Conservation (phyloP, 2,888 invertebrate genomes). For the Onchidella celtica region DNA sequence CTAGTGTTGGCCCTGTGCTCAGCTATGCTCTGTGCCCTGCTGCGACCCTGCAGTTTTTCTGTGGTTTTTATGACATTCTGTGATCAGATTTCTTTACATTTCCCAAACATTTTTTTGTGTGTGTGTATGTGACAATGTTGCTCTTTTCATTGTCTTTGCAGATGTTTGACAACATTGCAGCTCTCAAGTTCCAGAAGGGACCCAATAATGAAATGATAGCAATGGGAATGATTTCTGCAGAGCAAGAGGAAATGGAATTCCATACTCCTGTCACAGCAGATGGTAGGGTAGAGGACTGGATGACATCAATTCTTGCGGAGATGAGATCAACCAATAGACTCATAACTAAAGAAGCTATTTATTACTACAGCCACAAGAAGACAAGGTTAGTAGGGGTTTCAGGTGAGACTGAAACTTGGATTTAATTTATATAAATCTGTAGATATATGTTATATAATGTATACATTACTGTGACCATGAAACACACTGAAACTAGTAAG, state of each 20-base stretch:
- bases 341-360: conserved; percentile 92
- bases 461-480: too few relatives aligned
- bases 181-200: conserved; percentile 86
- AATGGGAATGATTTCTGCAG: conserved; percentile 92
- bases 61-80: too few relatives aligned
- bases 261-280: conserved; percentile 86
- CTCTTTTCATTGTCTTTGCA: conserved; percentile 72
- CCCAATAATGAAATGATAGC: conserved; percentile 86
- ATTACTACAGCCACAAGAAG: conserved; percentile 87
- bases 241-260: conserved; percentile 93
- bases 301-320: conserved; percentile 90
- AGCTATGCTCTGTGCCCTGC: too few relatives aligned
- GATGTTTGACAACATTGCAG: conserved; percentile 95
- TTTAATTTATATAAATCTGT: too few relatives aligned
- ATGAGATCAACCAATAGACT: conserved; percentile 91
- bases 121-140: too few relatives aligned
- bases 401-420: not conserved
- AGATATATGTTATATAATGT: too few relatives aligned
- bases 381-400: not conserved
- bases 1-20: too few relatives aligned
- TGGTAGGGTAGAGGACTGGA: conserved; percentile 95
- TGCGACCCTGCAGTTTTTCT: too few relatives aligned
- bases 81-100: too few relatives aligned
- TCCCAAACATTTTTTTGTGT: too few relatives aligned
- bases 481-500: too few relatives aligned